Evolutionary conservation across 2,888 invertebrate genomes (phyloP), one percentile per base, ranked within the genome.

Genomic region (Luperina testacea): DNA sequence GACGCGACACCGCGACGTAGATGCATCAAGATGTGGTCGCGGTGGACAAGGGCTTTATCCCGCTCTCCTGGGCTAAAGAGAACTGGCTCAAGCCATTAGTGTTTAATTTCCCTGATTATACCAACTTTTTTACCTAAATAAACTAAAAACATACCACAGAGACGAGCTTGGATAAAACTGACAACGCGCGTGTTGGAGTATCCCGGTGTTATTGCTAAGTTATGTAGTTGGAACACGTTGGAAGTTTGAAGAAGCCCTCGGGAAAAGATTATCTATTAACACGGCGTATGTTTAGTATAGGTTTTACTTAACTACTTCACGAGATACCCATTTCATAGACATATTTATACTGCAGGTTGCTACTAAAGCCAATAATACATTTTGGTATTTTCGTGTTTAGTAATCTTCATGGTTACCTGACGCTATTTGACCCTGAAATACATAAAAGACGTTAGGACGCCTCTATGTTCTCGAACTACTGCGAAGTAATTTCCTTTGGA

Each of bases 401-500:
- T 11, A 24, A 76, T 51, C 4, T 61, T 7, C 20, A 13, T 42
- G 45, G 9, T 45, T 45, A 65, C 69, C 48, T 20, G 38, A 8
- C 48, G 20, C 9, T 32, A 71, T 72, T 76, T 77, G 42, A 68
- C 72, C 38, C 48, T 38, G n/a, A 63, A 38, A 59, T 53, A 42
- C 38, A 74, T 73, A 51, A 61, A 63, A 73, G 9, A 64, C 15
- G 51, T 79, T 71, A 68, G 45, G 17, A 74, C 57, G 57, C 64
- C 63, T 69, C 67, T 63, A 75, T 82, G 77, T 70, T 71, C 75
- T 69, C 45, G n/a, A 75, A 61, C 71, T 77, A 79, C 77, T 48
- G 64, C 27, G 20, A 82, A 57, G 75, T 71, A 79, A 82, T 84
- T 82, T 77, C 20, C 51, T 85, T 77, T 51, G 38, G 9, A 74